Evolutionary conservation across 2,888 invertebrate genomes (phyloP).

Genomic region (Stratiomys singularior): DNA sequence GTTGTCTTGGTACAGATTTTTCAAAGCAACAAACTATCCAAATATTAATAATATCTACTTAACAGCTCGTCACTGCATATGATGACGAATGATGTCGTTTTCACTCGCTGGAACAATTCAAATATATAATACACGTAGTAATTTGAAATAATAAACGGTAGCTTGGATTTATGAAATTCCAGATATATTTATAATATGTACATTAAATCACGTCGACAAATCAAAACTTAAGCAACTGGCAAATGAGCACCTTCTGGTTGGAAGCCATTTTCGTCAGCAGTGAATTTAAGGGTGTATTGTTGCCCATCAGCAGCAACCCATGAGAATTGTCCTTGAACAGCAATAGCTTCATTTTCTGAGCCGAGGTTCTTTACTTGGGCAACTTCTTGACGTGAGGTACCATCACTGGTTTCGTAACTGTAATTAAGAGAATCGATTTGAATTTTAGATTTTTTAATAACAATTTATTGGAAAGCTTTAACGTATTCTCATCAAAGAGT

Average conservation of each 20-base stretch:
- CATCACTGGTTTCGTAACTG: constrained; percentile 70
- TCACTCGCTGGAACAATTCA: too few species aligned
- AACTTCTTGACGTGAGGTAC: constrained; percentile 67
- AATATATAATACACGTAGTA: too few species aligned
- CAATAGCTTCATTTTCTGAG: constrained; percentile 67
- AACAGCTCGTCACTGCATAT: too few species aligned
- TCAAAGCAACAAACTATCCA: too few species aligned
- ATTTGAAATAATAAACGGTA: too few species aligned
- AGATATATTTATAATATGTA: neutral
- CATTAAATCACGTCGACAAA: neutral
- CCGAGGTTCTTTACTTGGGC: constrained; percentile 68
- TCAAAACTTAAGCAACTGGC: constrained; percentile 60
- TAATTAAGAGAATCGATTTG: neutral
- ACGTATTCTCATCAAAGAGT: too few species aligned
- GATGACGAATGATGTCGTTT: too few species aligned
- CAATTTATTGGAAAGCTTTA: too few species aligned
- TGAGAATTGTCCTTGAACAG: constrained; percentile 67
- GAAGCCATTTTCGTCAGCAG: constrained; percentile 64
- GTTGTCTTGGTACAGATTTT: too few species aligned
- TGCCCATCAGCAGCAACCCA: constrained; percentile 70
- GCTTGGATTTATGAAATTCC: too few species aligned
- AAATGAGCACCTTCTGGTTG: constrained; percentile 68
- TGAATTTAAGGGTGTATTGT: constrained; percentile 68
- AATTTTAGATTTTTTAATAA: too few species aligned
- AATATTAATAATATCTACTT: too few species aligned